These are phyloP conservation scores for Helicolenus hilgendorfi DNA, from an alignment of 2,797 vertebrate species.

Conservation along the genomic window DNA sequence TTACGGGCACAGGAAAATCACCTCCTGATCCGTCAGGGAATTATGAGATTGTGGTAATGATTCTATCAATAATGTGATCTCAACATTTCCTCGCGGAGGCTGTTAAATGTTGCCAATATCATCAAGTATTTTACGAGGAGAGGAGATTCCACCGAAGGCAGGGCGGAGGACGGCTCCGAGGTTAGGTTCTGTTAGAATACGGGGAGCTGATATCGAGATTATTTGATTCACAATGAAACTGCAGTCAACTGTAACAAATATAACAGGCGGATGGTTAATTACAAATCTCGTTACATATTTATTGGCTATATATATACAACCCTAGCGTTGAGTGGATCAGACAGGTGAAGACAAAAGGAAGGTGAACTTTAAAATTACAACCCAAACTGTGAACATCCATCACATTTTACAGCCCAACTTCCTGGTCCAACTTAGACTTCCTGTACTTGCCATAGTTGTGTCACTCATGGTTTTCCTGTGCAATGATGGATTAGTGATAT, in stretches of 20 bases:
- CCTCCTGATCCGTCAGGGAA: constrained; percentile 48
- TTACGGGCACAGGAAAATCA: constrained; percentile 59
- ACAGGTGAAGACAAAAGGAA: not conserved
- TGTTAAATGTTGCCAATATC: constrained; percentile 23
- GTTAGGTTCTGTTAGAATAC: not conserved
- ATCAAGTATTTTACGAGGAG: constrained; percentile 26
- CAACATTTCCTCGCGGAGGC: constrained; percentile 41
- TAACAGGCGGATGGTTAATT: no score
- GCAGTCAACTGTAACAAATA: not conserved
- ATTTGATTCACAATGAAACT: not conserved
- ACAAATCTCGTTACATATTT: not conserved
- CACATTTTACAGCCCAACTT: not conserved
- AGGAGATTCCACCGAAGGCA: not conserved
- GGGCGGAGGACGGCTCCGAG: not conserved
- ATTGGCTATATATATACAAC: not conserved
- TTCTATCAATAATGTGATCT: constrained; percentile 66
- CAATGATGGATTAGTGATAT: not conserved
- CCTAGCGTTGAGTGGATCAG: not conserved
- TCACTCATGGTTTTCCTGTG: not conserved
- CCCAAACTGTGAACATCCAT: not conserved
- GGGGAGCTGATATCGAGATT: not conserved
- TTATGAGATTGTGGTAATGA: constrained; percentile 67
- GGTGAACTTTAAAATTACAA: not conserved
- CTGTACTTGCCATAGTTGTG: not conserved
- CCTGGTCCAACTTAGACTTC: not conserved